Conservation (phyloP, 2,113 vertebrate genomes). For the Semnornis frantzii region DNA sequence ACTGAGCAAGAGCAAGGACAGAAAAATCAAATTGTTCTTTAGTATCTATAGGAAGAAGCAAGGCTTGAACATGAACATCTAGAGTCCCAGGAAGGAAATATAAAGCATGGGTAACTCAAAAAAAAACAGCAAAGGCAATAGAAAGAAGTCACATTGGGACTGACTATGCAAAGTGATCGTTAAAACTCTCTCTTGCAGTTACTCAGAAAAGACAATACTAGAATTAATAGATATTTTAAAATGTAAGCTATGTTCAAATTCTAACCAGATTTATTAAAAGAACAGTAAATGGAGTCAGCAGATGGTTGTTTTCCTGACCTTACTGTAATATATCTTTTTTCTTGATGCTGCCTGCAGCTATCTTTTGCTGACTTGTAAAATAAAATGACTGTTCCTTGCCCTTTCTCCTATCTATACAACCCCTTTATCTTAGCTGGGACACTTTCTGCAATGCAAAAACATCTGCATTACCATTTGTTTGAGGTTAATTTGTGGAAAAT, state of each 20-base stretch:
- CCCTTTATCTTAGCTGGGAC: conserved; percentile 3
- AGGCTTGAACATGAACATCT: background rate
- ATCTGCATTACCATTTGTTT: background rate
- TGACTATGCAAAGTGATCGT: background rate
- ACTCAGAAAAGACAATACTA: background rate
- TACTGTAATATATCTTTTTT: background rate
- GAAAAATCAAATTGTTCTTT: background rate
- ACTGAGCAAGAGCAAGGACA: background rate
- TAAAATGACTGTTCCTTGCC: background rate
- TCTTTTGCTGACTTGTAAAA: conserved; percentile 13
- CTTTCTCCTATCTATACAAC: background rate
- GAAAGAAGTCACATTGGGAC: background rate
- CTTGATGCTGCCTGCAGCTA: background rate
- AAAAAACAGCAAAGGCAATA: background rate
- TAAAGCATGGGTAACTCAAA: background rate
- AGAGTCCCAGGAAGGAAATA: background rate
- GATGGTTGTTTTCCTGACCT: background rate
- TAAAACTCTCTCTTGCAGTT: background rate
- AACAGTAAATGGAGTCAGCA: background rate
- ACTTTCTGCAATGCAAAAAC: background rate
- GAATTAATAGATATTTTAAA: background rate
- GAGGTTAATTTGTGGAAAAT: conserved; percentile 7
- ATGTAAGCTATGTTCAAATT: background rate
- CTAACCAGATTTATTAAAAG: background rate
- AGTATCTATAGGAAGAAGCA: background rate